Conservation (phyloP, 2,113 vertebrate genomes). For the Amphilophus citrinellus region DNA sequence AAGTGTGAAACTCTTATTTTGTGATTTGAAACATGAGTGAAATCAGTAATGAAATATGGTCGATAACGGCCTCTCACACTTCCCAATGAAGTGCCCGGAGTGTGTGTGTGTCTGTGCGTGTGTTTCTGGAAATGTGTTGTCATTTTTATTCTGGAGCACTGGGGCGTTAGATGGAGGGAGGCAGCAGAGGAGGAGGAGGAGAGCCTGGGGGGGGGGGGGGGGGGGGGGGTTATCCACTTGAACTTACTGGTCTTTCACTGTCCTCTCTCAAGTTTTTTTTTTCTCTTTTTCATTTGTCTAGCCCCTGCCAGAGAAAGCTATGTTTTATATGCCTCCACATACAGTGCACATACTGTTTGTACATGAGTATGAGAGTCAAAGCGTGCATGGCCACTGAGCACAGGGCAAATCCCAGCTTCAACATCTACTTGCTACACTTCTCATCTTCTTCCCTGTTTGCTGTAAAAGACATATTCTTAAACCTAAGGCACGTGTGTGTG, state of each 20-base stretch:
- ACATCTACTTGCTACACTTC: background rate
- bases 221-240: conserved; percentile 79
- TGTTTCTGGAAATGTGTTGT: conserved; percentile 83
- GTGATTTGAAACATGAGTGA: conserved; percentile 90
- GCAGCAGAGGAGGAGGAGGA: conserved; percentile 31
- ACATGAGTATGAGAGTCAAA: background rate
- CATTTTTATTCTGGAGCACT: conserved; percentile 87
- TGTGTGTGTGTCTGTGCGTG: conserved; percentile 58
- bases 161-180: conserved; percentile 83
- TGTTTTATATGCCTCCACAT: conserved; percentile 21
- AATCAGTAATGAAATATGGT: conserved; percentile 88
- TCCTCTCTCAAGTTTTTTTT: conserved; percentile 67
- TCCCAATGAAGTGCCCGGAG: conserved; percentile 68
- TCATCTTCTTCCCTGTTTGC: background rate
- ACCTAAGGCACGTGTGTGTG: background rate
- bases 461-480: background rate
- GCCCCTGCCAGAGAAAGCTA: conserved; percentile 71
- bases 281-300: conserved; percentile 77
- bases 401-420: conserved; percentile 21
- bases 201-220: background rate
- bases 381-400: conserved; percentile 7
- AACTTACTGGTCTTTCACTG: conserved; percentile 79
- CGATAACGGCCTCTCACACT: conserved; percentile 83
- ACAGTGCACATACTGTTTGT: conserved; percentile 16
- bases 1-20: conserved; percentile 89